phyloP scores from a whole-genome alignment of 1,140 invertebrate species.

The Tetramorium simillimum region DNA sequence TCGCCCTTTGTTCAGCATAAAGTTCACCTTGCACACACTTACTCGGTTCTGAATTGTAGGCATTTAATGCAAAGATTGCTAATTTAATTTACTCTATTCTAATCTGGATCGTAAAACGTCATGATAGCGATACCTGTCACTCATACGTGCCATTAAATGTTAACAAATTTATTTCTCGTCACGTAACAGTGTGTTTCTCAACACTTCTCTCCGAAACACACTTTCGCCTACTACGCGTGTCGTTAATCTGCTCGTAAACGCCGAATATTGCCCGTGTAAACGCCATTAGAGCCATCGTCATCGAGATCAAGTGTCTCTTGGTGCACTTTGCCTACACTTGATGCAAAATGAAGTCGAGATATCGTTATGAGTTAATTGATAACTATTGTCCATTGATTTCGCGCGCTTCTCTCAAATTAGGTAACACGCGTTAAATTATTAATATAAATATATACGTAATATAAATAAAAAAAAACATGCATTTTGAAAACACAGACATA shows the following conservation, averaged over 20 bases:
- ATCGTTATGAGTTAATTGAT: background rate
- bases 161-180: conserved; percentile 48
- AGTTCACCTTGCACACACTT: background rate
- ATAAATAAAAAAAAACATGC: background rate
- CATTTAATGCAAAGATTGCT: background rate
- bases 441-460: background rate
- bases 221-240: conserved; percentile 1
- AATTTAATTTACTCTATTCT: background rate
- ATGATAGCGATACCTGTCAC: background rate
- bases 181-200: background rate
- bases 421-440: background rate
- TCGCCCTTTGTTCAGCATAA: background rate
- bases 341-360: background rate
- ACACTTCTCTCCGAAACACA: background rate
- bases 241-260: conserved; percentile 46
- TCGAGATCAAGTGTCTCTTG: conserved; percentile 43
- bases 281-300: conserved; percentile 29
- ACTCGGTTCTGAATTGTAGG: background rate
- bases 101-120: background rate
- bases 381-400: background rate
- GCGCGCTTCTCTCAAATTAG: background rate
- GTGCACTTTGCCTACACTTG: background rate
- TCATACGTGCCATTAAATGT: conserved; percentile 1
- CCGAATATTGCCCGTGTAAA: conserved; percentile 40
- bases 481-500: background rate